phyloP scores from a whole-genome alignment of 2,113 vertebrate genomes.

The Rostratula benghalensis region DNA sequence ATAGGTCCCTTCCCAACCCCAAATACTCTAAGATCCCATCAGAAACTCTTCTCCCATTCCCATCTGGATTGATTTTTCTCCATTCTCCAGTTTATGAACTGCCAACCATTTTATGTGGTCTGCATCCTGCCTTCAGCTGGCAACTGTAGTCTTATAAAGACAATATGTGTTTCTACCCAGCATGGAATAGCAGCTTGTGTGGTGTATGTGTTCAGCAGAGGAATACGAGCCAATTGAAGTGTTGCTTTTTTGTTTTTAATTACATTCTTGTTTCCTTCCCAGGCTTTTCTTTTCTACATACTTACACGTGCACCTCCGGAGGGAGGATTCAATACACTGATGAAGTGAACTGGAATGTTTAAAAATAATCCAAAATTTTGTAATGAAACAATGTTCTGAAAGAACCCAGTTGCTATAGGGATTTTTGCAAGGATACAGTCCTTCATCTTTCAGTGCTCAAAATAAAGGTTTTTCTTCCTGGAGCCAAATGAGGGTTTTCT shows the following conservation, averaged over 20 bases:
- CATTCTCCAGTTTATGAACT: conserved; percentile 24
- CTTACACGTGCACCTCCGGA: conserved; percentile 23
- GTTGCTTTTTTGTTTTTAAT: conserved; percentile 70
- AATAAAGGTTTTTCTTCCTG: conserved; percentile 33
- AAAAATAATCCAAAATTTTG: conserved; percentile 53
- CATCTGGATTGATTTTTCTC: conserved; percentile 35
- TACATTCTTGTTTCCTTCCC: conserved; percentile 64
- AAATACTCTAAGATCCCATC: not conserved
- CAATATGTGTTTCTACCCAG: conserved; percentile 41
- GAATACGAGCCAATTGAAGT: conserved; percentile 49
- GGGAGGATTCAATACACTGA: conserved; percentile 34
- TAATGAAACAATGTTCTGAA: not conserved
- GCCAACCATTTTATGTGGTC: conserved; percentile 59
- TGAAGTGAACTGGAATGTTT: conserved; percentile 39
- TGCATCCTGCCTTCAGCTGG: conserved; percentile 45
- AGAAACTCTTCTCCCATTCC: not conserved
- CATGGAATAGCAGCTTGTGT: conserved; percentile 53
- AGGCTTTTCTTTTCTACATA: conserved; percentile 53
- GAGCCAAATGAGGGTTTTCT: conserved; percentile 17
- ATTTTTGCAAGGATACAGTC: not conserved
- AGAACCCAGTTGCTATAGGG: conserved; percentile 1
- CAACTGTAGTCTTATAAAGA: conserved; percentile 36
- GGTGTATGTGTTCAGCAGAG: conserved; percentile 40
- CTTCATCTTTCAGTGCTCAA: conserved; percentile 11
- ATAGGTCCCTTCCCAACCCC: not conserved